A percentile compares a stretch with the other conserved stretches of the same genome.
Conservation (phyloP, 2,888 invertebrate species). For the Lasius fuliginosus region DNA sequence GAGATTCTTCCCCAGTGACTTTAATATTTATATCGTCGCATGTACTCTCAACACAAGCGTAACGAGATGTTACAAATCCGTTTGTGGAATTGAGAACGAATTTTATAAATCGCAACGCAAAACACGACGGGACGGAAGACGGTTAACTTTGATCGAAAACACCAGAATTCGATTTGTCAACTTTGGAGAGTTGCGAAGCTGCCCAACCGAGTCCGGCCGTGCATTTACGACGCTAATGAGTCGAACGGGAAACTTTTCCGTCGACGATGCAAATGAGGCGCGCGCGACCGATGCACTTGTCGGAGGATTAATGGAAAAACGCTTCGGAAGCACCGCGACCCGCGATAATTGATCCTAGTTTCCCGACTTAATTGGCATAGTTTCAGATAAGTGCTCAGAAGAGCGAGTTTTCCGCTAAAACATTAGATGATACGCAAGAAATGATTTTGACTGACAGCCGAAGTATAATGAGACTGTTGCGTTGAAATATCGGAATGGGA, state of each 20-base stretch:
- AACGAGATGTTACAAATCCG: not conserved
- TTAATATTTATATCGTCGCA: not conserved
- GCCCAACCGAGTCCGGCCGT: constrained; percentile 37
- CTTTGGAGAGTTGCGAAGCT: constrained; percentile 76
- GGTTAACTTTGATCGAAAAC: constrained; percentile 48
- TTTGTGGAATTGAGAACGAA: not conserved
- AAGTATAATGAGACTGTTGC: constrained; percentile 10
- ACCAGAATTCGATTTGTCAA: constrained; percentile 76
- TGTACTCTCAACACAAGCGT: not conserved
- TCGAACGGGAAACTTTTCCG: constrained; percentile 75
- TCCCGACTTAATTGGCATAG: constrained; percentile 51
- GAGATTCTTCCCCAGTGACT: not conserved
- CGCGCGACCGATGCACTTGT: constrained; percentile 49
- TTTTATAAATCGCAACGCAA: constrained; percentile 18
- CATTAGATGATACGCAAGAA: not conserved
- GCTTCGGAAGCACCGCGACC: constrained; percentile 29
- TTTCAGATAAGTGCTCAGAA: constrained; percentile 27
- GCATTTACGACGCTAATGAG: constrained; percentile 77
- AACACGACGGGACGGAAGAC: not conserved
- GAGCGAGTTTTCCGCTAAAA: constrained; percentile 8
- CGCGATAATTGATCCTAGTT: constrained; percentile 50
- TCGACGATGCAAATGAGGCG: constrained; percentile 75
- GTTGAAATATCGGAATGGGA: constrained; percentile 6
- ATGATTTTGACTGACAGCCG: constrained; percentile 23
- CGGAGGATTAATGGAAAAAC: constrained; percentile 58